Conservation (phyloP, 2,797 vertebrate species). For the Gila robusta region DNA sequence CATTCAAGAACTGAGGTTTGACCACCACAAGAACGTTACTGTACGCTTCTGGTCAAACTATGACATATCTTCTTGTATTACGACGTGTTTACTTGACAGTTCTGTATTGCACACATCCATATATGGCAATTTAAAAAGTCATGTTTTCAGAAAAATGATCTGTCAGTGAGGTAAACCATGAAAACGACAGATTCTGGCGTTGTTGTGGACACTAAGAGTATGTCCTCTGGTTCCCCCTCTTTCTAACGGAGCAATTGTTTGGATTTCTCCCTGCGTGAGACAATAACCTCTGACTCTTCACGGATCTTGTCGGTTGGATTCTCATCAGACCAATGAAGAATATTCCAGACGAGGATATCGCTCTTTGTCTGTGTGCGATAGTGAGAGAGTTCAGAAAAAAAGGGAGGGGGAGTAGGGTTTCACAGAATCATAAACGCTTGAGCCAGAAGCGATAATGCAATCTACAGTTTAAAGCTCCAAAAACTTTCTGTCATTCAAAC, state of each 20-base stretch:
- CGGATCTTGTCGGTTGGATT: constrained; percentile 1
- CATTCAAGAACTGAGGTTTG: neutral
- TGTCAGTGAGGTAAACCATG: constrained; percentile 19
- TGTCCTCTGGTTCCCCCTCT: constrained; percentile 5
- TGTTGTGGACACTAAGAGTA: neutral
- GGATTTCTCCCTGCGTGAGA: constrained; percentile 30
- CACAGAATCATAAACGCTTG: constrained; percentile 24
- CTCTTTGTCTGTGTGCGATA: constrained; percentile 47
- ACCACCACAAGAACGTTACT: neutral
- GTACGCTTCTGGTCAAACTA: neutral
- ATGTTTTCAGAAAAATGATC: constrained; percentile 11
- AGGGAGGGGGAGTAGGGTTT: neutral
- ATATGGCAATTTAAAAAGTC: neutral
- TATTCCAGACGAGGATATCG: constrained; percentile 24
- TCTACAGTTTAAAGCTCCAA: constrained; percentile 39
- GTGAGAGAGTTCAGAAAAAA: constrained; percentile 35
- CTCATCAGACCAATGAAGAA: constrained; percentile 28
- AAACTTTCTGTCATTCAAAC: constrained; percentile 20
- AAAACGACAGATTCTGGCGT: neutral
- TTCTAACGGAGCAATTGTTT: constrained; percentile 29
- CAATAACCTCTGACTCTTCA: constrained; percentile 29
- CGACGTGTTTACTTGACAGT: neutral
- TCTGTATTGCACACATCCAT: neutral
- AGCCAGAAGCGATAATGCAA: constrained; percentile 33
- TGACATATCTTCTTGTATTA: constrained; percentile 5